Percentiles rank a stretch among this genome's conserved stretches.
Evolutionary conservation across 1,140 invertebrate genomes (phyloP).

Genomic region (Myzus persicae): DNA sequence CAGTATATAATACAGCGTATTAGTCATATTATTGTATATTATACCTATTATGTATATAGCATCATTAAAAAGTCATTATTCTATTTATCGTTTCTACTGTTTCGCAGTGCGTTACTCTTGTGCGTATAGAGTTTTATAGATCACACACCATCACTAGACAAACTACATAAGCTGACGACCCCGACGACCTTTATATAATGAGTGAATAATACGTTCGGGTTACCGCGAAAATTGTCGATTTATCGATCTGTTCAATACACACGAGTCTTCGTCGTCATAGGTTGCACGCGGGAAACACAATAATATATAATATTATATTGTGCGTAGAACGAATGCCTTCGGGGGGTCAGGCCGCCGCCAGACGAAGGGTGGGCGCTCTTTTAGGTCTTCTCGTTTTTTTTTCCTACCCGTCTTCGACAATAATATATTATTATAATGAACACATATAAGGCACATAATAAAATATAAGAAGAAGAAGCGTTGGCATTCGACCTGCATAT

Average conservation of each 20-base stretch:
- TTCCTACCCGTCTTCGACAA: not conserved
- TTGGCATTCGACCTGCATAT: not conserved
- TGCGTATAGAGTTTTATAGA: not conserved
- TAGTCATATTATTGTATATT: not conserved
- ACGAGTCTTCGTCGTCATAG: not conserved
- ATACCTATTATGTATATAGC: not conserved
- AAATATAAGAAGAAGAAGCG: not conserved
- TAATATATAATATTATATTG: not conserved
- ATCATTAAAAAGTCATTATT: not conserved
- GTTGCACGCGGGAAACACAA: not conserved
- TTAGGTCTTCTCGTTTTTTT: not conserved
- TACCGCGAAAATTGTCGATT: not conserved
- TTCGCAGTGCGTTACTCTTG: not conserved
- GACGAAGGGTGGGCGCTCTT: slow-evolving; percentile 17
- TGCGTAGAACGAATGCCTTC: not conserved
- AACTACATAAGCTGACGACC: no score
- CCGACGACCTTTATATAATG: not conserved
- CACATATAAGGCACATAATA: not conserved
- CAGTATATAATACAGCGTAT: not conserved
- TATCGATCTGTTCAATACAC: not conserved
- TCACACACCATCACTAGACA: not conserved
- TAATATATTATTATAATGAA: no score
- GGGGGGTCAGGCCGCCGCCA: not conserved
- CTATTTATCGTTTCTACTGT: not conserved
- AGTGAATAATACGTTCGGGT: not conserved